Evolutionary conservation across 2,797 vertebrate genomes (phyloP).

Genomic region (Oceanodroma leucorhoa): DNA sequence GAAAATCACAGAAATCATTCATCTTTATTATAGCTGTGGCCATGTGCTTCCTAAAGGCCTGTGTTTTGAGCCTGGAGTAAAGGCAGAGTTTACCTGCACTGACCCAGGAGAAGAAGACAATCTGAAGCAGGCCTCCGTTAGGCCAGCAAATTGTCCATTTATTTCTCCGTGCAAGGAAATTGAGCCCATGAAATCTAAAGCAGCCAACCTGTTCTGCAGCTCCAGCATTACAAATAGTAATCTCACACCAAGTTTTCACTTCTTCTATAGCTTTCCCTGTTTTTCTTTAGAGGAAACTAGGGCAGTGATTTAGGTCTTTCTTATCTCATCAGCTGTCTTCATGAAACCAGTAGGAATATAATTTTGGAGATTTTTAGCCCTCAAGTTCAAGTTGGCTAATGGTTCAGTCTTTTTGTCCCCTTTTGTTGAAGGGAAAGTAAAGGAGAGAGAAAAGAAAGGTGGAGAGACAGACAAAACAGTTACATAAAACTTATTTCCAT

Average conservation of each 20-base stretch:
- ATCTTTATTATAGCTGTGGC: neutral
- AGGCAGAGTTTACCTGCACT: neutral
- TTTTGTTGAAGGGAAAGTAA: constrained; percentile 13
- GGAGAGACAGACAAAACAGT: constrained; percentile 39
- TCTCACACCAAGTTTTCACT: neutral
- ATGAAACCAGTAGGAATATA: constrained; percentile 4
- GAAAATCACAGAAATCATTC: neutral
- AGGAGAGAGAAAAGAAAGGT: neutral
- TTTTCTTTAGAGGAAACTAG: constrained; percentile 9
- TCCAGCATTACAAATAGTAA: neutral
- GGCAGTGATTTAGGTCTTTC: constrained; percentile 9
- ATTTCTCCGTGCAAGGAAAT: neutral
- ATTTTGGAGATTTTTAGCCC: constrained; percentile 18
- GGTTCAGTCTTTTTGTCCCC: neutral
- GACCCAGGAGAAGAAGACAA: neutral
- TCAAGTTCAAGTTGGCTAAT: neutral
- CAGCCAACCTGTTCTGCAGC: neutral
- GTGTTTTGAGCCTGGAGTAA: neutral
- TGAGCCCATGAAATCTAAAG: neutral
- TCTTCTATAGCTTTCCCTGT: neutral
- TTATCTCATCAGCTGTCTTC: constrained; percentile 38
- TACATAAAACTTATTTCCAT: constrained; percentile 52
- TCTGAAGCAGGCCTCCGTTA: neutral
- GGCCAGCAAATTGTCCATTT: neutral
- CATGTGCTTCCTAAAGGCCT: neutral